Base-by-base conservation (phyloP, 2,888 invertebrate species). In the Diachrysia chrysitis region DNA sequence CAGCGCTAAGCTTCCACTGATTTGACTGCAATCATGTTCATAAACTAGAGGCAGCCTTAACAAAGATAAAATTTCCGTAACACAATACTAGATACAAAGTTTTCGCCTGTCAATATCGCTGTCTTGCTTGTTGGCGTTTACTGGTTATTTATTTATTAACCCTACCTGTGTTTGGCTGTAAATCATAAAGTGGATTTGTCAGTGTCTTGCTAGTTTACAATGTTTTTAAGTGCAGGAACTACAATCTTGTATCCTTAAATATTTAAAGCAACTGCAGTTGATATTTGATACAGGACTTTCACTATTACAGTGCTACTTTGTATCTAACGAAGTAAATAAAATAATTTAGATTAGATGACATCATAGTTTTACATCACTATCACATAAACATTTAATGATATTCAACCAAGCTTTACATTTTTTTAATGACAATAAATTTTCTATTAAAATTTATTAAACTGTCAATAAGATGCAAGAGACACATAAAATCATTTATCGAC, bases 21-120 rank as follows among this genome's bases (percentile, higher is more conserved):
- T 87, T 87, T 85, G 81, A 81, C 84, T 82, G 78, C 83, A 82
- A 83, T 83, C 76, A 81, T 71, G 76, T 68, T 71, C 74, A 77
- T 82, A 78, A 82, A 82, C 82, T 72, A 73, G 65, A 64, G 29
- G 54, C 51, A 63, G 65, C 63, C 69, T 35, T 58, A 79, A 79
- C 76, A 79, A 69, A 80, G 81, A 82, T 81, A 83, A 82, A 71
- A 79, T 82, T 76, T 74, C 81, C 66, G 81, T 82, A 82, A 83
- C 71, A 81, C 79, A 81, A 82, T 78, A 81, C 74, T 57, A 71
- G 66, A 70, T 71, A 73, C 73, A 73, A 78, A 78, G 76, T 81
- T 76, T 74, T 78, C 66, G 71, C 67, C 73, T 71, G 69, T 74
- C 71, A 61, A 67, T 79, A 76, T 63, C 63, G 62, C 64, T 77